These are phyloP conservation scores for Himalopsyche phryganea DNA, from an alignment of 1,140 invertebrate species.

Conservation along the genomic window DNA sequence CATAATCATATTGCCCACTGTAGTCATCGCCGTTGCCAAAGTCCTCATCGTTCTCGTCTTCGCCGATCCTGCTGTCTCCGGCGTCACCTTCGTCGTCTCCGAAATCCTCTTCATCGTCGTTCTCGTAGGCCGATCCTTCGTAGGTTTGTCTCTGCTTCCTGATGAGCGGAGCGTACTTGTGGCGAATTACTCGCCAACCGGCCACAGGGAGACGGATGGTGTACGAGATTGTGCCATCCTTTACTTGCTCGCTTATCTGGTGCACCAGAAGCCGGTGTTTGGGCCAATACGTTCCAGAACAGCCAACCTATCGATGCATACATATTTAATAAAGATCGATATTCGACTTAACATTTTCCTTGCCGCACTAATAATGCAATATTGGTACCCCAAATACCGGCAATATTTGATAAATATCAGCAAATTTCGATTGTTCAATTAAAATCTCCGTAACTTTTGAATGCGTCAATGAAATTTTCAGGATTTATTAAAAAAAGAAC, in stretches of 20 bases:
- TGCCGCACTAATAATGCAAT: too few relatives aligned
- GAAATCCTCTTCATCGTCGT: slow-evolving; percentile 46
- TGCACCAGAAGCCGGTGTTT: slow-evolving; percentile 57
- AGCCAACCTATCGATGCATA: slow-evolving; percentile 61
- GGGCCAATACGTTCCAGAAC: slow-evolving; percentile 60
- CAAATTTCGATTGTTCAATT: too few relatives aligned
- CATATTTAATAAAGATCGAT: background rate
- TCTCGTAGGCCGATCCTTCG: slow-evolving; percentile 47
- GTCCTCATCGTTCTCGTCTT: slow-evolving; percentile 43
- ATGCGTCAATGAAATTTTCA: too few relatives aligned
- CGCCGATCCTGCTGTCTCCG: background rate
- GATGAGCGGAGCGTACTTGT: slow-evolving; percentile 7
- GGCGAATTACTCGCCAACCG: slow-evolving; percentile 60
- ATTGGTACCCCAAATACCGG: too few relatives aligned
- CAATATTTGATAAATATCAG: too few relatives aligned
- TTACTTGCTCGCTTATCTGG: slow-evolving; percentile 57
- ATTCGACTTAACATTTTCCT: too few relatives aligned
- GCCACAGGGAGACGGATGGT: slow-evolving; percentile 60
- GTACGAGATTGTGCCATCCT: slow-evolving; percentile 61
- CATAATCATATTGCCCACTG: too few relatives aligned
- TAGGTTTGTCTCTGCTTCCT: slow-evolving; percentile 39
- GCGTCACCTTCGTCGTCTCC: slow-evolving; percentile 39
- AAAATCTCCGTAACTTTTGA: too few relatives aligned
- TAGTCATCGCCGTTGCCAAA: slow-evolving; percentile 17
- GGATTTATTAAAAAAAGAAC: too few relatives aligned